Conservation (phyloP, 1,140 invertebrate species). For the Trinorchestia longiramus region DNA sequence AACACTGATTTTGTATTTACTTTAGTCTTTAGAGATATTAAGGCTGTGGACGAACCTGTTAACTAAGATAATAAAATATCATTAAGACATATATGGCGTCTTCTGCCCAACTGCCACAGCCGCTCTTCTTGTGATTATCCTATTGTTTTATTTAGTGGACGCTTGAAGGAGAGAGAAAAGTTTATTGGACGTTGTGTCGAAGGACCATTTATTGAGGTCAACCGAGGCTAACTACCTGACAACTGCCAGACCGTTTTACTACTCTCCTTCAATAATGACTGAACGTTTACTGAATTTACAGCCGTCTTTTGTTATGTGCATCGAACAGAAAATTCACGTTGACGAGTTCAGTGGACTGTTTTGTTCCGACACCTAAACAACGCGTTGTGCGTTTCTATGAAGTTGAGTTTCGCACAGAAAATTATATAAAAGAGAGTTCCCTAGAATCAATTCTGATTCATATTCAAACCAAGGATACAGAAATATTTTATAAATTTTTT, state of each 20-base stretch:
- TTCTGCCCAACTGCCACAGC: neutral
- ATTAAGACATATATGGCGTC: neutral
- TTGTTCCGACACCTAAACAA: neutral
- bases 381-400: neutral
- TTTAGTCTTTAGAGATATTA: neutral
- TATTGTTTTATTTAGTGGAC: neutral
- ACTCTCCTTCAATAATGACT: neutral
- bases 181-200: neutral
- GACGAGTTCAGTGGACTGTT: neutral
- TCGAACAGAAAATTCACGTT: neutral
- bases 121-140: neutral
- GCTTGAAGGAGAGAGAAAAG: neutral
- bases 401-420: neutral
- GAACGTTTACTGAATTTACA: neutral
- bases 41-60: neutral
- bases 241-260: constrained; percentile 1
- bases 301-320: neutral
- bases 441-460: neutral
- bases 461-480: neutral
- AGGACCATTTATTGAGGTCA: neutral
- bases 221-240: neutral
- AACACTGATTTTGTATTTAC: neutral
- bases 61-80: neutral
- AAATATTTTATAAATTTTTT: neutral
- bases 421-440: neutral